A percentile compares a stretch with the other conserved stretches of the same genome.
Evolutionary conservation across 2,888 invertebrate genomes (phyloP).

Genomic region (Cataglyphis albicans): DNA sequence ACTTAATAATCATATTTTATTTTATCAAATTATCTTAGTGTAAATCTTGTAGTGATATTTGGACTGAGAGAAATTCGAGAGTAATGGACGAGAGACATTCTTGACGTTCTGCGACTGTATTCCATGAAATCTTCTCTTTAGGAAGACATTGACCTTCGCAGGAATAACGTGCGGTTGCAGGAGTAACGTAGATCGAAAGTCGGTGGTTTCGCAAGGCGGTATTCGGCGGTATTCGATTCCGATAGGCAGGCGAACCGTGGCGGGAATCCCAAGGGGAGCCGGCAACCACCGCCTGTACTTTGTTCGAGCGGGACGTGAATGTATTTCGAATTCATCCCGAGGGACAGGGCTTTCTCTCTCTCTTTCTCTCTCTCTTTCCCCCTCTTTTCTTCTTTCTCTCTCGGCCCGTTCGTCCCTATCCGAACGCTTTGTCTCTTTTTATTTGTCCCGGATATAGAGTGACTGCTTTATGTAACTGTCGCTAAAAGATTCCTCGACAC

Average conservation of each 20-base stretch:
- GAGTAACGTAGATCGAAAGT: constrained; percentile 26
- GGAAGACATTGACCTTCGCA: constrained; percentile 15
- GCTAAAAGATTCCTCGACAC: constrained; percentile 26
- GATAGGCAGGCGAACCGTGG: neutral
- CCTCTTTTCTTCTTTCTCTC: neutral
- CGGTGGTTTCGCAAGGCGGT: constrained; percentile 34
- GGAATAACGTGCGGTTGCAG: constrained; percentile 26
- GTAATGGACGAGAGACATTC: neutral
- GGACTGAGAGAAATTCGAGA: neutral
- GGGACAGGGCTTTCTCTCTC: constrained; percentile 10
- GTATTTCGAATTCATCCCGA: constrained; percentile 45
- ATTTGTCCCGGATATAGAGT: constrained; percentile 7
- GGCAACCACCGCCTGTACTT: constrained; percentile 43
- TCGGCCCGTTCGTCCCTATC: neutral
- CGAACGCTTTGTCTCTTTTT: constrained; percentile 33
- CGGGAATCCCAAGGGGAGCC: constrained; percentile 44
- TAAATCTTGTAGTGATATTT: neutral
- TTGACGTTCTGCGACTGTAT: constrained; percentile 2
- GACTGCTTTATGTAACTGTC: constrained; percentile 14
- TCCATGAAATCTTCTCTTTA: constrained; percentile 7
- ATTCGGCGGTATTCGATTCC: constrained; percentile 54
- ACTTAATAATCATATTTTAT: no score
- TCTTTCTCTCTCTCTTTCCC: neutral
- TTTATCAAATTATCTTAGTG: neutral
- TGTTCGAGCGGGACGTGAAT: constrained; percentile 51